Conservation (phyloP, 2,113 vertebrate species). For the Gorsachius goisagi region DNA sequence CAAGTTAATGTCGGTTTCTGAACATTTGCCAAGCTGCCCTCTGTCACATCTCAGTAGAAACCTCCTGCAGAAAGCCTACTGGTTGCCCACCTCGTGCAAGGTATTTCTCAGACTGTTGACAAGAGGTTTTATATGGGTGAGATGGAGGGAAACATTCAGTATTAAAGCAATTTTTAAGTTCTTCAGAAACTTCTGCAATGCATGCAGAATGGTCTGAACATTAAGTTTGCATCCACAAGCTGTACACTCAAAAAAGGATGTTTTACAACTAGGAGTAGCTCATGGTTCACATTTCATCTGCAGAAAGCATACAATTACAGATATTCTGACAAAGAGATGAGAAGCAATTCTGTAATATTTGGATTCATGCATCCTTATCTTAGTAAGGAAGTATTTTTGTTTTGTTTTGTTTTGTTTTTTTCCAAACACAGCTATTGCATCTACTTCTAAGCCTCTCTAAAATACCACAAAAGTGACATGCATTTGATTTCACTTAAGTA, state of each 20-base stretch:
- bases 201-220: neutral
- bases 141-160: neutral
- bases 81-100: conserved; percentile 76
- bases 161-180: neutral
- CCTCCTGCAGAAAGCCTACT: conserved; percentile 76
- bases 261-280: neutral
- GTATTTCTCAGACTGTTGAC: conserved; percentile 85
- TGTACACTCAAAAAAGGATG: neutral
- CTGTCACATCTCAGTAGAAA: conserved; percentile 81
- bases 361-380: neutral
- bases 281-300: neutral
- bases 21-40: conserved; percentile 90
- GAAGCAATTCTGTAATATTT: neutral
- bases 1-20: conserved; percentile 84
- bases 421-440: neutral
- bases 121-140: conserved; percentile 16
- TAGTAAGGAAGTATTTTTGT: neutral
- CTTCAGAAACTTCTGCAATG: neutral
- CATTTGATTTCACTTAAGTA: neutral
- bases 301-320: neutral
- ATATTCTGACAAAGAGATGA: neutral
- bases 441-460: neutral
- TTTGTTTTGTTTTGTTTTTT: too few relatives aligned
- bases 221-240: neutral
- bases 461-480: neutral